Evolutionary conservation across 1,140 invertebrate species (phyloP), one percentile per base, ranked within the genome.

Genomic region (Idris sp.): DNA sequence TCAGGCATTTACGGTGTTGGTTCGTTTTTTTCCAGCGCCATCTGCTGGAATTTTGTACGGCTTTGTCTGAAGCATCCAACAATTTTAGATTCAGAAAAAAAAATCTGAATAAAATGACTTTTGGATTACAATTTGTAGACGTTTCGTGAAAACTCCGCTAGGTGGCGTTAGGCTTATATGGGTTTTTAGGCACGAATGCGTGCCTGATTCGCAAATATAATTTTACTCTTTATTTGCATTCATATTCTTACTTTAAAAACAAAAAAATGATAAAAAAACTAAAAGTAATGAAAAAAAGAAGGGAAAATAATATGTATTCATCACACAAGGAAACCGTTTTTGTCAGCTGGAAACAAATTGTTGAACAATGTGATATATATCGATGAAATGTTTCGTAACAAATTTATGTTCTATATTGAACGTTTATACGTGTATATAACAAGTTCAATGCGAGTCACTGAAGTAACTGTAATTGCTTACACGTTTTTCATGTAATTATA

Each of bases 401-500:
- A 65, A 65, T 73, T 73, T 59, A 59, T 65, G 69, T 73, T 73
- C 69, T 73, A 65, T 69, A 59, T 59, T 65, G 61, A 73, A 65
- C 54, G 71, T 67, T 74, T 67, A 48, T 67, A 74, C 54, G 46
- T 74, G 71, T 74, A 74, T 67, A 74, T 74, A 74, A 74, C 46
- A 67, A 74, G 61, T 74, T 46, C 48, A 74, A 61, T 40, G 38
- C 54, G 54, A 74, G 61, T 74, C 61, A 67, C 36, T 54, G 59
- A 48, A 67, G 30, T 74, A 74, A 74, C 54, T 74, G 54, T 74
- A 67, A 67, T 67, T 74, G 71, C 71, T 74, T 74, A 74, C 61
- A 74, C 71, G 54, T 61, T 67, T 73, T 74, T 67, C 71, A 74
- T 74, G 61, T 67, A 74, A 74, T 73, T 73, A 65, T 65, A 73